Percentiles rank a stretch among this genome's conserved stretches.
These are phyloP conservation scores for Sebastes baramenuke DNA, from an alignment of 2,797 vertebrate genomes.

Conservation along the genomic window DNA sequence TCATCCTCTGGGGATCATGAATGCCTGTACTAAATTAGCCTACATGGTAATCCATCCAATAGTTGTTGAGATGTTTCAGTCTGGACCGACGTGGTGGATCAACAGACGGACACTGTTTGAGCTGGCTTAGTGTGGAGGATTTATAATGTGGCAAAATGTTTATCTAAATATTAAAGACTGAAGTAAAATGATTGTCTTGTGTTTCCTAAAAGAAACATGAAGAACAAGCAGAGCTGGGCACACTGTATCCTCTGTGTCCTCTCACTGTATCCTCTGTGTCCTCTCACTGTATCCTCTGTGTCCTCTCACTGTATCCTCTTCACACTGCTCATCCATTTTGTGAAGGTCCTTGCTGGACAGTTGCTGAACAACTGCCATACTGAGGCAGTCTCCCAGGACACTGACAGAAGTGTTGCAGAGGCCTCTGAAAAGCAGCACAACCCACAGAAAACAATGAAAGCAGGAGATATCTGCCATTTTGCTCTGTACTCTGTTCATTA, in stretches of 20 bases:
- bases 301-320: conserved; percentile 20
- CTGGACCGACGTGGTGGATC: too few species aligned
- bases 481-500: conserved; percentile 15
- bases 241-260: neutral
- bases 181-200: neutral
- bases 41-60: neutral
- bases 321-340: conserved; percentile 60
- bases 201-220: neutral
- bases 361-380: conserved; percentile 48
- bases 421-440: conserved; percentile 16
- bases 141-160: neutral
- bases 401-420: conserved; percentile 43
- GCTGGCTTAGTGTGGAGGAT: too few species aligned
- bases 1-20: neutral
- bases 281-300: conserved; percentile 10
- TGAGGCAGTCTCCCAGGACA: conserved; percentile 55
- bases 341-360: conserved; percentile 62
- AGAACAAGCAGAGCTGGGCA: neutral
- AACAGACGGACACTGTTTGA: accelerated
- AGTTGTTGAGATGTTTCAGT: neutral
- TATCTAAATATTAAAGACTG: neutral
- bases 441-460: neutral
- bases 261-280: conserved; percentile 8
- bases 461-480: neutral
- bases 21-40: neutral